Evolutionary conservation across 2,797 vertebrate species (phyloP).

Genomic region (Tarsius wallacei): DNA sequence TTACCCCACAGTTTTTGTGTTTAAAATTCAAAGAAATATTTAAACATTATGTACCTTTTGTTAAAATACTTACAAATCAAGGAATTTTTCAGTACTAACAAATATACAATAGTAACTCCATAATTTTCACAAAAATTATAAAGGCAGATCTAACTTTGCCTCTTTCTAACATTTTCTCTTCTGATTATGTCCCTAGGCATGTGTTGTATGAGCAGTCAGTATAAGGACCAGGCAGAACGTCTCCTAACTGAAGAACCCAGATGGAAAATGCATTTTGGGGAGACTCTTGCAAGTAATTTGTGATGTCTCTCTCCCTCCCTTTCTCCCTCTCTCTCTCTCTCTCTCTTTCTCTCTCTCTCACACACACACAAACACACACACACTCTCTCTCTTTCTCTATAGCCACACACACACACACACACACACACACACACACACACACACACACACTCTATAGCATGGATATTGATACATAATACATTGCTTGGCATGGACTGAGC

Average conservation of each 20-base stretch:
- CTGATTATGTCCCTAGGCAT: not conserved
- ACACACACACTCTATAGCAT: not conserved
- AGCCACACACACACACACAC: not conserved
- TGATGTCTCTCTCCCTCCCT: not conserved
- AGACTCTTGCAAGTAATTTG: not conserved
- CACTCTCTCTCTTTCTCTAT: too few relatives aligned
- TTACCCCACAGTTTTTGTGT: not conserved
- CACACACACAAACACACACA: not conserved
- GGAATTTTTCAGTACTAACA: not conserved
- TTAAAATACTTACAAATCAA: not conserved
- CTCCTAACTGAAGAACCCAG: not conserved
- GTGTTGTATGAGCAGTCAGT: not conserved
- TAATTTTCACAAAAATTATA: constrained; percentile 22
- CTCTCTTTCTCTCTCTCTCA: too few relatives aligned
- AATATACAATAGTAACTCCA: not conserved
- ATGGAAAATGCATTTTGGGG: not conserved
- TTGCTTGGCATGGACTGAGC: not conserved
- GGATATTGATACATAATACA: not conserved
- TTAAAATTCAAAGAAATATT: constrained; percentile 32
- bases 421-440: not conserved
- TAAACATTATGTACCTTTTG: not conserved
- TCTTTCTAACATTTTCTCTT: not conserved
- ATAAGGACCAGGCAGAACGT: not conserved
- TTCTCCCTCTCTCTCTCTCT: not conserved
- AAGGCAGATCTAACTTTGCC: not conserved